Base-by-base conservation (phyloP, 2,888 invertebrate species). In the Eucriotettix oculatus region DNA sequence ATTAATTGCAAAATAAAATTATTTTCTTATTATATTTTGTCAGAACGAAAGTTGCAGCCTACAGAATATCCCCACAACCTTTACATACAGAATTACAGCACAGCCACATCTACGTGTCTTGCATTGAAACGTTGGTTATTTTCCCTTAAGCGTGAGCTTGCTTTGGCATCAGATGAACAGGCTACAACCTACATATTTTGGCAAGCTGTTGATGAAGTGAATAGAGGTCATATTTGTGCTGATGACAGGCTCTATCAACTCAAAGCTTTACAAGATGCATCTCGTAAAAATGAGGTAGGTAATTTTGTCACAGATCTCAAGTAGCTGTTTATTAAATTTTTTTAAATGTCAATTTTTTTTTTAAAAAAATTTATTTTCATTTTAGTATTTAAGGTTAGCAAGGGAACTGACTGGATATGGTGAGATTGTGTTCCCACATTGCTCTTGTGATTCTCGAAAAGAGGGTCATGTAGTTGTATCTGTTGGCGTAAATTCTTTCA, bases 21-120 rank as follows among this genome's bases (percentile, higher is more conserved):
- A 7, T 54, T 54, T 54, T 54, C 16, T 12, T 54, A 17, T 29
- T 58, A 59, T 65, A 58, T 63, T 64, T 63, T 75, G 76, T n/a
- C 76, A 92, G 96, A 97, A 73, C 84, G 98, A 60, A 96, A 96
- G 76, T 77, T 99, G 63, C 90, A 90, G 68, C 85, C 90, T 1
- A 86, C 87, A 72, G 99, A 99, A 77, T 90, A 92, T 67, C 98
- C 98, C 0, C 98, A 99, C 77, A 91, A 94, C 68, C 79, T 99
- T 65, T 99, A 99, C 78, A 95, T 99, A 68, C 97, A 98, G 77
- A 99, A 99, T 77, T 99, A 98, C 73, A 94, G 94, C 65, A 98
- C 98, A 12, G 97, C 98, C 44, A 93, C 94, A 48, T 90, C 92
- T 66, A 94, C 94, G 56, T 99, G 98, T 72, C 80, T 99, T 55